These are phyloP conservation scores for Arizona elegans DNA, from an alignment of 2,113 vertebrate genomes.

Conservation along the genomic window DNA sequence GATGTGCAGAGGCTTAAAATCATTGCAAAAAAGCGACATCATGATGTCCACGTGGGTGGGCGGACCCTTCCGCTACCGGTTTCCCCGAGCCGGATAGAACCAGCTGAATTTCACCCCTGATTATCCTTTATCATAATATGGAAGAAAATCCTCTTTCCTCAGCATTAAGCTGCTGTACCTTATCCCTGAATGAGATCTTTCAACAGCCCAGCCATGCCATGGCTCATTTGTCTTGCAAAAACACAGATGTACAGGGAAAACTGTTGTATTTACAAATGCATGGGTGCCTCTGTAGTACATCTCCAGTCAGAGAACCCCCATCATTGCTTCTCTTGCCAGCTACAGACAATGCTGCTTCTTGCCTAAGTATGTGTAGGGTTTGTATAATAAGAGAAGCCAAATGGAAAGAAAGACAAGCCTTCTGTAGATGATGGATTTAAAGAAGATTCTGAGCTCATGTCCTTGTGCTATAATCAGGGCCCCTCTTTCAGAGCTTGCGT, in stretches of 20 bases:
- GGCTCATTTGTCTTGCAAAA: background rate
- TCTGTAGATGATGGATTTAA: constrained; percentile 25
- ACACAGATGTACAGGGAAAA: background rate
- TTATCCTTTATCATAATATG: background rate
- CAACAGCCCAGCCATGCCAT: background rate
- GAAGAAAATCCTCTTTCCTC: background rate
- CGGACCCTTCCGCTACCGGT: too few species aligned
- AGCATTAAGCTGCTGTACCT: background rate
- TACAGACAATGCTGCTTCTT: background rate
- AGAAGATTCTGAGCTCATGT: constrained; percentile 18
- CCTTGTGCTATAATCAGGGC: constrained; percentile 41
- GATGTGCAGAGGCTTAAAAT: too few species aligned
- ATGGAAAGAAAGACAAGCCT: background rate
- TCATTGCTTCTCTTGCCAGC: background rate
- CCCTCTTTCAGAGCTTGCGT: constrained; percentile 49
- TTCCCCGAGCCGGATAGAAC: too few species aligned
- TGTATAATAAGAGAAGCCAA: constrained; percentile 23
- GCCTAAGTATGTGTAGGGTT: constrained; percentile 18
- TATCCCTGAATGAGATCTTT: constrained; percentile 4
- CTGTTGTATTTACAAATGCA: background rate
- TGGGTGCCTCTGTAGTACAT: background rate
- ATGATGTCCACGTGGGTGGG: too few species aligned
- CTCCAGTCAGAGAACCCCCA: background rate
- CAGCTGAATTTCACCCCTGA: background rate
- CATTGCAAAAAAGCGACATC: too few species aligned